A percentile compares a stretch with the other conserved stretches of the same genome.
phyloP scores from a whole-genome alignment of 2,113 vertebrate species.

The Elachura formosa region DNA sequence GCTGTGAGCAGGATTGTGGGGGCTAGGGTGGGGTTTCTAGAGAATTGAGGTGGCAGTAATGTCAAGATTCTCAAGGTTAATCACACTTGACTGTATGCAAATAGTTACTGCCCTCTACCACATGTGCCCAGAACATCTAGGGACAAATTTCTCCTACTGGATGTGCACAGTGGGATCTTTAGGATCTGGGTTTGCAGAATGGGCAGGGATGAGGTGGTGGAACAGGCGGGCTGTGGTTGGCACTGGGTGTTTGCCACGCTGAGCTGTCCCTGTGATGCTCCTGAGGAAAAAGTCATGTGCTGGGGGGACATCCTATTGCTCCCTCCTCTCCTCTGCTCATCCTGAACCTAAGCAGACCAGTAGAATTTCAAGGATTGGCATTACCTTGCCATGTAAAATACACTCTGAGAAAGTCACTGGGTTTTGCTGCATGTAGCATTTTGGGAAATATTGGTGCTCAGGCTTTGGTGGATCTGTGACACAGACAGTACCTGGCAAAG shows the following conservation, averaged over 20 bases:
- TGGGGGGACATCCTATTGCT: neutral
- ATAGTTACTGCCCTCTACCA: neutral
- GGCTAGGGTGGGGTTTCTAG: neutral
- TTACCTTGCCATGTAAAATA: neutral
- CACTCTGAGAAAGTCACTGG: neutral
- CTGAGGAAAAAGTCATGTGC: neutral
- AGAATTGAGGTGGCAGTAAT: neutral
- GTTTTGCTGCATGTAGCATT: neutral
- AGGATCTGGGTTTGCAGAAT: neutral
- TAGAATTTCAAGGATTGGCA: neutral
- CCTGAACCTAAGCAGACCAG: neutral
- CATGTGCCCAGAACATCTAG: neutral
- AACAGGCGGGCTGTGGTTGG: neutral
- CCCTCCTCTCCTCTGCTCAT: neutral
- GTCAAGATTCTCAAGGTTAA: neutral
- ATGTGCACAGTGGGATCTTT: rapidly evolving
- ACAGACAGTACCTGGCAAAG: neutral
- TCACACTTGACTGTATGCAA: neutral
- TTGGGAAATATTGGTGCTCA: neutral
- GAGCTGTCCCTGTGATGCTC: neutral
- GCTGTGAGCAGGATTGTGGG: neutral
- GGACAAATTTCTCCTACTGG: neutral
- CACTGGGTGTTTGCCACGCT: neutral
- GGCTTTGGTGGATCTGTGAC: neutral
- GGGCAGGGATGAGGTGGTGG: neutral